Evolutionary conservation across 2,113 vertebrate genomes (phyloP).

Genomic region (Ia io): DNA sequence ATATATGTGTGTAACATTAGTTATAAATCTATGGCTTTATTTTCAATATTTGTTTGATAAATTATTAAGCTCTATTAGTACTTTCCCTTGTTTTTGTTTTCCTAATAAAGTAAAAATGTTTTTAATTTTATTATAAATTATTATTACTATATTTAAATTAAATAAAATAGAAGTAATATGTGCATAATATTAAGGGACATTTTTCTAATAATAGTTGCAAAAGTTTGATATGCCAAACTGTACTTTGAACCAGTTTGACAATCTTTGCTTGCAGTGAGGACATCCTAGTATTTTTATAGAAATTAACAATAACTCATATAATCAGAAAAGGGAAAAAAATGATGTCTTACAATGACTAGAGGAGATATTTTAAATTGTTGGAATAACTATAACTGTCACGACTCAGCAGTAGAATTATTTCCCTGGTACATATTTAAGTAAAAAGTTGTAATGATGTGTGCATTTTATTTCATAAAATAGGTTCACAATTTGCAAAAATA

Average conservation of each 20-base stretch:
- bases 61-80: neutral
- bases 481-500: neutral
- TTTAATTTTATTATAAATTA: neutral
- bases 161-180: neutral
- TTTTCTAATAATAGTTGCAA: neutral
- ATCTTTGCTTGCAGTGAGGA: neutral
- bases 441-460: neutral
- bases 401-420: neutral
- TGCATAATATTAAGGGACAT: neutral
- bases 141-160: neutral
- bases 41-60: neutral
- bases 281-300: neutral
- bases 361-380: neutral
- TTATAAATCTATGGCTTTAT: neutral
- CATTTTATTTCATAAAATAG: constrained; percentile 18
- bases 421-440: neutral
- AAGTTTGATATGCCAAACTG: neutral
- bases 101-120: neutral
- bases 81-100: neutral
- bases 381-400: neutral
- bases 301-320: neutral
- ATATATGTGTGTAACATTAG: neutral
- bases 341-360: neutral
- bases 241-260: neutral
- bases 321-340: neutral